phyloP scores from a whole-genome alignment of 2,888 invertebrate genomes.

The Plutella xylostella region DNA sequence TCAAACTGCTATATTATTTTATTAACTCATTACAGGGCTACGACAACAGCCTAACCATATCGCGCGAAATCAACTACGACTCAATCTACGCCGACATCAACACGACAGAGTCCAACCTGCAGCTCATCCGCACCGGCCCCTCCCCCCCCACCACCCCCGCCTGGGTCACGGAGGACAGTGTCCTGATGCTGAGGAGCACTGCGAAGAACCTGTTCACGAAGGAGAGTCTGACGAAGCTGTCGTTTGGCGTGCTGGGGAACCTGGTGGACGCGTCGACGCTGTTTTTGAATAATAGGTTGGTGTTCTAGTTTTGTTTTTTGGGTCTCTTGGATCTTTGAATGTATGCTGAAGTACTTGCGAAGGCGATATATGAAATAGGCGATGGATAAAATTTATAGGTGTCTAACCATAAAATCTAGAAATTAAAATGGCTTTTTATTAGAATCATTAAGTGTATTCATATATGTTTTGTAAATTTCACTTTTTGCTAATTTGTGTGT shows the following conservation, averaged over 20 bases:
- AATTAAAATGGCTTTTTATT: no score
- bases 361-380: no score
- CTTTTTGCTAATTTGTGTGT: no score
- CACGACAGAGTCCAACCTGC: slow-evolving; percentile 28
- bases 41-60: slow-evolving; percentile 30
- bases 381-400: no score
- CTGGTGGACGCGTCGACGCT: slow-evolving; percentile 51
- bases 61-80: slow-evolving; percentile 37
- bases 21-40: slow-evolving; percentile 44
- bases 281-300: slow-evolving; percentile 51
- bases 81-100: slow-evolving; percentile 30
- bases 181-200: slow-evolving; percentile 26
- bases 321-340: no score
- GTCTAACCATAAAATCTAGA: no score
- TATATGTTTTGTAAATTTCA: no score
- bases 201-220: slow-evolving; percentile 35
- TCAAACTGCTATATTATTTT: no score
- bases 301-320: not conserved
- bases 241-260: slow-evolving; percentile 46
- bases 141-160: slow-evolving; percentile 31
- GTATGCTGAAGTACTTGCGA: no score
- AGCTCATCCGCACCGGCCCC: slow-evolving; percentile 30
- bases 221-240: slow-evolving; percentile 41
- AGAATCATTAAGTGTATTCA: no score
- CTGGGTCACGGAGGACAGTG: slow-evolving; percentile 47